Evolutionary conservation across 2,113 vertebrate genomes (phyloP).

Genomic region (Perognathus longimembris): DNA sequence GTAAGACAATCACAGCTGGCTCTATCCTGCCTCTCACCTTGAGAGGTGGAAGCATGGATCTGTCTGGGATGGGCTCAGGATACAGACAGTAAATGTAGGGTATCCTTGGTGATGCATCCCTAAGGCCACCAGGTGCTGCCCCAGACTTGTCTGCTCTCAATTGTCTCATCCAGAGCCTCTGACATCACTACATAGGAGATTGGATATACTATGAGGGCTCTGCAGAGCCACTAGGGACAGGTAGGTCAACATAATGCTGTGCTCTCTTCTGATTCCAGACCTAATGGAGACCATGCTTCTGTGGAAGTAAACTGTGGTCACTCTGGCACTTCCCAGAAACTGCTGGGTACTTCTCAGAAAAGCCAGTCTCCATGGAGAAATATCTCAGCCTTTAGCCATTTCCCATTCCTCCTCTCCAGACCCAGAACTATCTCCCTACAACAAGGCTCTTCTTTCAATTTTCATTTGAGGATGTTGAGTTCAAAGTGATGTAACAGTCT

Average conservation of each 20-base stretch:
- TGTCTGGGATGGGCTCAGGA: neutral
- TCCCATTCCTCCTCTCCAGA: neutral
- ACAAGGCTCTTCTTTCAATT: neutral
- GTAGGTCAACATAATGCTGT: neutral
- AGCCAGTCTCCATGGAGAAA: neutral
- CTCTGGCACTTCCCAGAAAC: accelerated
- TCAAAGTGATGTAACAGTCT: neutral
- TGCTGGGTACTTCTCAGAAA: neutral
- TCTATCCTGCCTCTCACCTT: neutral
- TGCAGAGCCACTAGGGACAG: neutral
- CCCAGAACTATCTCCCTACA: neutral
- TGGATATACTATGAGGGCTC: neutral
- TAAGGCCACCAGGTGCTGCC: neutral
- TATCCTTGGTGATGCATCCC: neutral
- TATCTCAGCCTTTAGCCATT: neutral
- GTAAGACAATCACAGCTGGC: neutral
- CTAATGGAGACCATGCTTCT: neutral
- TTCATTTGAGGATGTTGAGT: neutral
- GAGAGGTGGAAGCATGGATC: neutral
- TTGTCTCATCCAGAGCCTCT: neutral
- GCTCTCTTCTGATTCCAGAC: neutral
- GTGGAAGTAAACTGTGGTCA: neutral
- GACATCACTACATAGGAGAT: neutral
- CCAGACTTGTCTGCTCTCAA: neutral
- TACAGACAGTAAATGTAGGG: neutral